These are phyloP conservation scores for Holothuria scabra DNA, from an alignment of 53 echinoderm and acorn worm genomes.

Conservation along the genomic window DNA sequence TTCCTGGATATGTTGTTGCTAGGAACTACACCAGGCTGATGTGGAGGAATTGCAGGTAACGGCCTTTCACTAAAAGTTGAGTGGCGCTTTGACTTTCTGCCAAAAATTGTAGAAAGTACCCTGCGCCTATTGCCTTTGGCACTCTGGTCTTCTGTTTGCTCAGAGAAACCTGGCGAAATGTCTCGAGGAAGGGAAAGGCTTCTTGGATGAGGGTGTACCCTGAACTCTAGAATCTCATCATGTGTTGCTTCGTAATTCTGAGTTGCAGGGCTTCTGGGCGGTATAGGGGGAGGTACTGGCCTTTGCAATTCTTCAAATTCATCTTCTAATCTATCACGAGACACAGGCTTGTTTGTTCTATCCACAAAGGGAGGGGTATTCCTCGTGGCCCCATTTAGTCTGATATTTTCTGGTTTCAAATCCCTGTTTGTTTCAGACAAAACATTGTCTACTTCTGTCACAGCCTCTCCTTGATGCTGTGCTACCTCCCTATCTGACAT, in stretches of 20 bases:
- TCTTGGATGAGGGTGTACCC: background rate
- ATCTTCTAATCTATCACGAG: background rate
- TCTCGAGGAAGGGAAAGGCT: conserved; percentile 31
- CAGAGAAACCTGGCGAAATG: conserved; percentile 12
- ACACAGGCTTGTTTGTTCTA: conserved; percentile 33
- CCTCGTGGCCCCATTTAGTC: background rate
- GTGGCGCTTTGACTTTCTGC: conserved; percentile 13
- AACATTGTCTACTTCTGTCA: background rate
- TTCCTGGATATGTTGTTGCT: conserved; percentile 18
- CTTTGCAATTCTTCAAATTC: background rate
- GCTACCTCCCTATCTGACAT: conserved; percentile 9
- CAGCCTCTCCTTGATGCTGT: conserved; percentile 2
- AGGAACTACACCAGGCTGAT: background rate
- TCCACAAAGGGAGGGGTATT: conserved; percentile 15
- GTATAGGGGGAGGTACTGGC: conserved; percentile 15
- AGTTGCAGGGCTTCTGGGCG: conserved; percentile 11
- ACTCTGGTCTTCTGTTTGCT: conserved; percentile 24
- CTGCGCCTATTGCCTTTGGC: conserved; percentile 8
- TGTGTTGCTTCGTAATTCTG: conserved; percentile 16
- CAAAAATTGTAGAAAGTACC: background rate
- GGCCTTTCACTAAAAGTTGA: conserved; percentile 39
- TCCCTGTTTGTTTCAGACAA: background rate
- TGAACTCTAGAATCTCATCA: conserved; percentile 10
- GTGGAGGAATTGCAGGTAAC: conserved; percentile 38
- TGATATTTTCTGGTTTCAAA: background rate